phyloP scores from a whole-genome alignment of 2,113 vertebrate genomes.

The Alaudala cheleensis region DNA sequence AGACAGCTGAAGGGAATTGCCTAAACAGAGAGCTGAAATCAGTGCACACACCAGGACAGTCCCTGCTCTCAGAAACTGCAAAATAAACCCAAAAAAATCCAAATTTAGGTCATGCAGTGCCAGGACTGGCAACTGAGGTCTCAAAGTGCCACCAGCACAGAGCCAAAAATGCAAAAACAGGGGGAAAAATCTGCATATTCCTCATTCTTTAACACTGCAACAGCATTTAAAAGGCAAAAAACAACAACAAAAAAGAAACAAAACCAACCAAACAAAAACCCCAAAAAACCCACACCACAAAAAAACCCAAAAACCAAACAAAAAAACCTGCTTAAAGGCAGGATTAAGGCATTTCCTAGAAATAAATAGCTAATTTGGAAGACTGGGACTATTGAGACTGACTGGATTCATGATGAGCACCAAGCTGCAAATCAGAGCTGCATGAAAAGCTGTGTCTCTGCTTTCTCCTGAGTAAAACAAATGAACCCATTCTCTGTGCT shows the following conservation, averaged over 20 bases:
- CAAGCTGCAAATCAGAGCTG: neutral
- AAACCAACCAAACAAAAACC: too few relatives aligned
- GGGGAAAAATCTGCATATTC: too few relatives aligned
- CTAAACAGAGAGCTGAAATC: neutral
- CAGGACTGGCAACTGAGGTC: fast-evolving
- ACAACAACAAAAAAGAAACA: too few relatives aligned
- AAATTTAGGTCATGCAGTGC: neutral
- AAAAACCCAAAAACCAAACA: neutral
- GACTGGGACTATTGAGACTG: neutral
- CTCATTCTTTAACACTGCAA: neutral
- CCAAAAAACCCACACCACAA: too few relatives aligned
- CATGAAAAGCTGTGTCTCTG: neutral
- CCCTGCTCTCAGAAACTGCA: neutral
- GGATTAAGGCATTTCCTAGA: neutral
- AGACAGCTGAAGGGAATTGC: neutral
- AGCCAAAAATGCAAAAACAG: neutral
- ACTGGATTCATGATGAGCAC: neutral
- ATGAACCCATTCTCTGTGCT: neutral
- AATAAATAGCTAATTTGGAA: neutral
- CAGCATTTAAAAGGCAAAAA: neutral
- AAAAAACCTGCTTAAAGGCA: neutral
- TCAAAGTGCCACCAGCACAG: neutral
- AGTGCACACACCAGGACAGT: neutral
- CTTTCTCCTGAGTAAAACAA: neutral
- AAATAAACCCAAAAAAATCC: fast-evolving